Percentiles rank a stretch among this genome's conserved stretches.
These are phyloP conservation scores for Rhagoletis pomonella DNA, from an alignment of 1,140 invertebrate genomes.

Conservation along the genomic window DNA sequence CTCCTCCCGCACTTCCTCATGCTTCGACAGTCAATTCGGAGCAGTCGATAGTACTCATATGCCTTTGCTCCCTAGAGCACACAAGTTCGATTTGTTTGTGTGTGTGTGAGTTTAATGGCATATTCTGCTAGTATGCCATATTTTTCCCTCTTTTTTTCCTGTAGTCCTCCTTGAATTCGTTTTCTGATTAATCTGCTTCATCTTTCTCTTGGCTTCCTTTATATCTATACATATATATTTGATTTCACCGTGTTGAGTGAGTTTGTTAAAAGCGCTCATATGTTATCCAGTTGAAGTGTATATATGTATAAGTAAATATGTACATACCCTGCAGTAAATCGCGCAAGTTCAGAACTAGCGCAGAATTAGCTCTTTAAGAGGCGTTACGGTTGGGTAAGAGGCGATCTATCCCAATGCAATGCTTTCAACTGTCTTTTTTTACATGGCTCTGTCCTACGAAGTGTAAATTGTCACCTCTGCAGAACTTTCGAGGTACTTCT, in stretches of 20 bases:
- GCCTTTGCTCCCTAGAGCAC: neutral
- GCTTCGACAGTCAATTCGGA: neutral
- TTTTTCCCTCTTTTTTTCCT: neutral
- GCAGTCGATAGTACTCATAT: neutral
- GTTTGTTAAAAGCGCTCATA: too few relatives aligned
- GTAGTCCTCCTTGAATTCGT: neutral
- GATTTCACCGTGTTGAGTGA: neutral
- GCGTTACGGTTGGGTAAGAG: too few relatives aligned
- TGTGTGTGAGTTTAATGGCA: neutral
- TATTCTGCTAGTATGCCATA: neutral
- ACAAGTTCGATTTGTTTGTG: neutral
- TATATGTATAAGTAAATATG: conserved; percentile 39
- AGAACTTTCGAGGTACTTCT: too few relatives aligned
- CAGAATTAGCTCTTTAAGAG: too few relatives aligned
- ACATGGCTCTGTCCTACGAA: too few relatives aligned
- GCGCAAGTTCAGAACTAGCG: too few relatives aligned
- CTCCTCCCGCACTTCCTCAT: neutral
- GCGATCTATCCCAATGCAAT: too few relatives aligned
- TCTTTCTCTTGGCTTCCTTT: neutral
- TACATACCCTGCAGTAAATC: neutral
- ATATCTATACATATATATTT: neutral
- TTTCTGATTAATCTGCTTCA: neutral
- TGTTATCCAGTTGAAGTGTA: conserved; percentile 7
- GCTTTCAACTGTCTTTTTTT: too few relatives aligned
- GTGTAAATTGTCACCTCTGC: too few relatives aligned